Evolutionary conservation across 2,113 vertebrate genomes (phyloP), one percentile per base, ranked within the genome.

Genomic region (Sinosuthora webbiana): DNA sequence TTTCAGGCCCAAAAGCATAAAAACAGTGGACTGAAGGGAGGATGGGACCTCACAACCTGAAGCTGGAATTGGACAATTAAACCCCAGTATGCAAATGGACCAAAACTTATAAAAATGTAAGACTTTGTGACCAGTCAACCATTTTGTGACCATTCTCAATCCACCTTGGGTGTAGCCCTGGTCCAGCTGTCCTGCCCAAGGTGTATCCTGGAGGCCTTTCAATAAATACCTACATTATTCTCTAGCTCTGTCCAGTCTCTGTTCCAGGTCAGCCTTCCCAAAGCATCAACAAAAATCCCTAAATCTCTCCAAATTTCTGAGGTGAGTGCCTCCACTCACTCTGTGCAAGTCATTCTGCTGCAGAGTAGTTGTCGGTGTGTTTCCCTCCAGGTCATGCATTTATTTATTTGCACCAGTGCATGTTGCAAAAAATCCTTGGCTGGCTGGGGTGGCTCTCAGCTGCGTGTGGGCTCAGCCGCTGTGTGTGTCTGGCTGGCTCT

Each of bases 251-350:
- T 17, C 23, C 23, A 59, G 22, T 35, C 56, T 35, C n/a, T 25
- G n/a, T 24, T 24, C 3, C 56, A 35, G 56, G 15, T 35, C 56
- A 59, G n/a, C 56, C 56, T 16, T 25, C 56, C 22, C 56, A 35
- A 35, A 23, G 56, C n/a, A 59, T 35, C n/a, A 59, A 11, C 22
- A 5, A 63, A 83, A 86, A 44, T 30, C 71, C 44, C 8, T 8
- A 8, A 7, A 71, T 37, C 18, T 44, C 53, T 7, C 8, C 25
- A 13, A 0, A 12, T 59, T 33, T 64, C 65, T 6, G 5, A 16
- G 50, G n/a, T 6, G 4, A 39, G 39, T 41, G 42, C 56, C 2
- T 1, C 31, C 22, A 1, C 35, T 87, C 9, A 0, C 24, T 56
- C 5, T 47, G 30, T 31, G 12, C 1, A 2, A 63, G 13, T 39